phyloP scores from a whole-genome alignment of 1,140 invertebrate species.

The Anastrepha obliqua region DNA sequence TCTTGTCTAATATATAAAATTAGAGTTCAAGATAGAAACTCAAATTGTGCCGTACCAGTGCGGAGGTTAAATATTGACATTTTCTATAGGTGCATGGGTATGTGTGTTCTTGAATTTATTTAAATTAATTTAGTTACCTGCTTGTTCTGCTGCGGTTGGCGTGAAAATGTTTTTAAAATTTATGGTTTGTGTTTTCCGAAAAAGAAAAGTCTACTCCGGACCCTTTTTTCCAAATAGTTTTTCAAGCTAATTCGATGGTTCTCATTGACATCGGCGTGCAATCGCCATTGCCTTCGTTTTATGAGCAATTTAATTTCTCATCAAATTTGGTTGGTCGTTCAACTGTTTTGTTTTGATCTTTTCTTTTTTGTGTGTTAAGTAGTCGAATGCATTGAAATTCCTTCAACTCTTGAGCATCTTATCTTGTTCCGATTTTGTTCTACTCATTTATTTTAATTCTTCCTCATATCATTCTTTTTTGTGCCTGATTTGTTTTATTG shows the following conservation, averaged over 20 bases:
- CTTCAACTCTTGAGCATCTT: background rate
- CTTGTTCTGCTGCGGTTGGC: background rate
- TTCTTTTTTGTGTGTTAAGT: background rate
- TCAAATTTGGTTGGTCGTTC: background rate
- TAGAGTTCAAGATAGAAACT: conserved; percentile 6
- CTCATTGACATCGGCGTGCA: background rate
- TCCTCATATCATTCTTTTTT: background rate
- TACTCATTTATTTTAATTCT: background rate
- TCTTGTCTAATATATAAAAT: conserved; percentile 53
- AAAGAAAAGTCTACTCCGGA: background rate
- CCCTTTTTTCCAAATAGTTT: background rate
- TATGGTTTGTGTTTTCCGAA: background rate
- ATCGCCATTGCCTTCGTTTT: conserved; percentile 10
- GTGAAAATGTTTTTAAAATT: conserved; percentile 6
- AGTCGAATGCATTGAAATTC: background rate
- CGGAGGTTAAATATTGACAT: conserved; percentile 9
- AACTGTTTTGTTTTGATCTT: background rate
- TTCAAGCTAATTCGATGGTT: conserved; percentile 28
- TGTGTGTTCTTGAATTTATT: background rate
- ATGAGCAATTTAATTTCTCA: conserved; percentile 34
- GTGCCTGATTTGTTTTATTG: conserved; percentile 43
- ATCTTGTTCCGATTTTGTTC: conserved; percentile 50
- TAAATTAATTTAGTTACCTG: conserved; percentile 1
- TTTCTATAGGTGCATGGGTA: background rate
- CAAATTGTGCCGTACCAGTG: background rate